Conservation (phyloP, 2,797 vertebrate genomes). For the Podargus strigoides region DNA sequence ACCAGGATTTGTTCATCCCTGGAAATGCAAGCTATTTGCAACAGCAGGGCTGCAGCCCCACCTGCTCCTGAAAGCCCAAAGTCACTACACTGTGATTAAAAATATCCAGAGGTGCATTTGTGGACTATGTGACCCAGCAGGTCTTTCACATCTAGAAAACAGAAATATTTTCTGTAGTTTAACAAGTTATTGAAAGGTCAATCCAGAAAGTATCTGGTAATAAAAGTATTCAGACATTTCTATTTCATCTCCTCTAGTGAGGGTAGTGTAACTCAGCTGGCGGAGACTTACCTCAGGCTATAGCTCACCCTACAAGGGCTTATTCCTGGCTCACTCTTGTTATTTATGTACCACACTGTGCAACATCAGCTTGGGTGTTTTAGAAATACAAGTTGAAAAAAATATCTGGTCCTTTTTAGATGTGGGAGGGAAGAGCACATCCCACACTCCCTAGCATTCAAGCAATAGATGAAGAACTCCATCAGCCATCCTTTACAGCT, state of each 20-base stretch:
- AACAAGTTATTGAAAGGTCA: slow-evolving; percentile 52
- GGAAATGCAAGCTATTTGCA: neutral
- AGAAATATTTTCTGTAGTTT: slow-evolving; percentile 40
- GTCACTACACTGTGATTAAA: slow-evolving; percentile 5
- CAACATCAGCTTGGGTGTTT: slow-evolving; percentile 7
- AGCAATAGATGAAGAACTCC: neutral
- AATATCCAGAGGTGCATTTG: neutral
- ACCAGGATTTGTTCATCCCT: neutral
- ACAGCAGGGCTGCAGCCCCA: neutral
- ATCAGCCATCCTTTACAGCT: neutral
- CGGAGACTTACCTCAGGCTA: slow-evolving; percentile 50
- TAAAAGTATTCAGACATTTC: slow-evolving; percentile 35
- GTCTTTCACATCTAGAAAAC: slow-evolving; percentile 38
- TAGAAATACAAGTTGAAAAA: slow-evolving; percentile 15
- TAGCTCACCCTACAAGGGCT: slow-evolving; percentile 20
- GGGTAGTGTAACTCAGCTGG: slow-evolving; percentile 9
- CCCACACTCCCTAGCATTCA: neutral
- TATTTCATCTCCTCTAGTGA: slow-evolving; percentile 23
- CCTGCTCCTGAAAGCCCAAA: neutral
- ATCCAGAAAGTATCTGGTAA: slow-evolving; percentile 12
- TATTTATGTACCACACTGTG: slow-evolving; percentile 21
- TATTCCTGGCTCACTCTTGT: neutral
- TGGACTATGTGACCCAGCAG: neutral
- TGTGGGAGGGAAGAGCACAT: neutral
- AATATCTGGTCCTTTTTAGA: neutral